phyloP scores from a whole-genome alignment of 2,888 invertebrate genomes.

The Dermolepida albohirtum region DNA sequence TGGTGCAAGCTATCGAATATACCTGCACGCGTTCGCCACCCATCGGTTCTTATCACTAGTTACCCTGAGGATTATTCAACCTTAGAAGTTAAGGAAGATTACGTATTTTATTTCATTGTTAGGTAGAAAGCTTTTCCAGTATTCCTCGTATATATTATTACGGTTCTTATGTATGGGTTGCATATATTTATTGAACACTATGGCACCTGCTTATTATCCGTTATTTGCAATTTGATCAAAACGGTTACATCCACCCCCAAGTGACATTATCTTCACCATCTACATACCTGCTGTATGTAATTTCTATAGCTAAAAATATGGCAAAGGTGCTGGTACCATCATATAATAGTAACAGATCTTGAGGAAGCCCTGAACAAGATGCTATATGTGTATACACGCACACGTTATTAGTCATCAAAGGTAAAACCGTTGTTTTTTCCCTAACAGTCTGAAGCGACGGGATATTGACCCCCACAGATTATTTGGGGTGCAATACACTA shows the following conservation, averaged over 20 bases:
- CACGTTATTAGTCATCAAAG: constrained; percentile 28
- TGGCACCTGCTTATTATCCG: constrained; percentile 20
- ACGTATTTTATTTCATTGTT: too few relatives aligned
- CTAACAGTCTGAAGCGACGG: constrained; percentile 15
- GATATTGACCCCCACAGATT: constrained; percentile 24
- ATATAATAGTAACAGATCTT: constrained; percentile 46
- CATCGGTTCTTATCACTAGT: too few relatives aligned
- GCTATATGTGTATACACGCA: background rate
- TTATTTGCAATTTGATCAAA: constrained; percentile 27
- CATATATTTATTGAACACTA: background rate
- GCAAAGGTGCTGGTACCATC: constrained; percentile 53
- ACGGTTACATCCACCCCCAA: constrained; percentile 44
- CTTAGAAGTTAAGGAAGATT: too few relatives aligned
- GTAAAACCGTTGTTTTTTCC: constrained; percentile 23
- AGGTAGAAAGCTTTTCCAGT: too few relatives aligned
- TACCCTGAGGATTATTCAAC: too few relatives aligned
- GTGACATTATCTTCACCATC: constrained; percentile 46
- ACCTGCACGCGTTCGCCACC: too few relatives aligned
- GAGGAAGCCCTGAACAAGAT: constrained; percentile 35
- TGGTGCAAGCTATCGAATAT: too few relatives aligned
- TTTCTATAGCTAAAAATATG: constrained; percentile 48
- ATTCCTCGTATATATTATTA: too few relatives aligned
- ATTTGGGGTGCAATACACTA: constrained; percentile 17
- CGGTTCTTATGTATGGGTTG: background rate
- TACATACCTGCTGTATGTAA: constrained; percentile 46